phyloP scores from a whole-genome alignment of 2,888 invertebrate genomes.

The Cenopis cana region DNA sequence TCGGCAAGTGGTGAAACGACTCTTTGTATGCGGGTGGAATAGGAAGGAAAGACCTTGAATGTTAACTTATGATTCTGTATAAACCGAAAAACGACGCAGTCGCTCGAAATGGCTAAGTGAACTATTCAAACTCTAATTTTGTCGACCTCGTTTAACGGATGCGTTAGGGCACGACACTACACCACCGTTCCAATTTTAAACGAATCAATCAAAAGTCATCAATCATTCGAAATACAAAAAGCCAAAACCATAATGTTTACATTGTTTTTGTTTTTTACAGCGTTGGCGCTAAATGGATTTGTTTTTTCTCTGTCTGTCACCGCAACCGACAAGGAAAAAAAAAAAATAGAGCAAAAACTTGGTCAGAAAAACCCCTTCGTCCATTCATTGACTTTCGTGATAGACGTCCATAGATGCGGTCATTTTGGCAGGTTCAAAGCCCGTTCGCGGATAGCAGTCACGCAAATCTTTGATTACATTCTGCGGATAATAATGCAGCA shows the following conservation, averaged over 20 bases:
- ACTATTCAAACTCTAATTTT: constrained; percentile 8
- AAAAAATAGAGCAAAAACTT: constrained; percentile 40
- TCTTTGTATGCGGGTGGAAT: constrained; percentile 34
- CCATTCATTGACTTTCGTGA: constrained; percentile 43
- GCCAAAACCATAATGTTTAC: constrained; percentile 27
- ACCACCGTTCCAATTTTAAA: constrained; percentile 21
- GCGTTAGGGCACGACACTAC: constrained; percentile 24
- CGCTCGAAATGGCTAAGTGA: background rate
- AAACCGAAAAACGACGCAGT: constrained; percentile 4
- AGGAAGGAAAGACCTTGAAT: constrained; percentile 33
- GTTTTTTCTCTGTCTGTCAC: constrained; percentile 35
- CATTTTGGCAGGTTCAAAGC: constrained; percentile 39
- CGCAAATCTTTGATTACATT: constrained; percentile 25
- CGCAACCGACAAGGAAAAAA: constrained; percentile 16
- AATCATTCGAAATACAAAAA: constrained; percentile 27
- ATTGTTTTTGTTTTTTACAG: constrained; percentile 31
- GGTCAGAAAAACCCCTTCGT: constrained; percentile 33
- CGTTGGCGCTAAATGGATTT: constrained; percentile 33
- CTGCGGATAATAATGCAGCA: constrained; percentile 2
- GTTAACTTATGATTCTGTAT: constrained; percentile 10
- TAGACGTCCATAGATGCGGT: constrained; percentile 29
- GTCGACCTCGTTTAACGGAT: constrained; percentile 29
- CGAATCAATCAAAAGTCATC: constrained; percentile 24
- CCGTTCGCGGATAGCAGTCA: constrained; percentile 25
- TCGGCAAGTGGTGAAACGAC: constrained; percentile 39